These are phyloP conservation scores for Achroia grisella DNA, from an alignment of 1,140 invertebrate species.

Conservation along the genomic window DNA sequence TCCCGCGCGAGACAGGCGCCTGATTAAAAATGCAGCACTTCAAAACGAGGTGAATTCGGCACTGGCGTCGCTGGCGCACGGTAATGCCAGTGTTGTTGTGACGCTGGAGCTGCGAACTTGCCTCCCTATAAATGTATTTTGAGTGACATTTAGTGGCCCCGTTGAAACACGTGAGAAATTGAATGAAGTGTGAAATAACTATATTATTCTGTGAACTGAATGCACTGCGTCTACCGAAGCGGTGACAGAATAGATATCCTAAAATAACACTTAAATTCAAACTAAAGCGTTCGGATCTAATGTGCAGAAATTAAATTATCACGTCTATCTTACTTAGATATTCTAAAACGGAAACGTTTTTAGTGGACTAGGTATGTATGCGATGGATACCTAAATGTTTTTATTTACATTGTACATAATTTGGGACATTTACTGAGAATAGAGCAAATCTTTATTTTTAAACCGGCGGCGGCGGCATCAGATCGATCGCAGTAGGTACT, in stretches of 20 bases:
- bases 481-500: constrained; percentile 33
- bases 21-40: constrained; percentile 70
- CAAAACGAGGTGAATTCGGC: constrained; percentile 60
- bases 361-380: too few relatives aligned
- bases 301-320: too few relatives aligned
- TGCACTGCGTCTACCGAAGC: not conserved
- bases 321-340: too few relatives aligned
- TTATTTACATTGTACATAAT: constrained; percentile 28
- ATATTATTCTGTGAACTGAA: not conserved
- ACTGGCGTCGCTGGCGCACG: constrained; percentile 58
- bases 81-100: constrained; percentile 36
- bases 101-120: constrained; percentile 24
- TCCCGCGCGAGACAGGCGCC: constrained; percentile 64
- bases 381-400: too few relatives aligned
- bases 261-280: not conserved
- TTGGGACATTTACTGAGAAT: constrained; percentile 31
- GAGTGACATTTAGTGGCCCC: not conserved
- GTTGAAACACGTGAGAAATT: too few relatives aligned
- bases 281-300: too few relatives aligned
- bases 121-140: constrained; percentile 4
- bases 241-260: not conserved
- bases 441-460: constrained; percentile 43
- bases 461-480: constrained; percentile 33
- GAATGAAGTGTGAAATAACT: not conserved
- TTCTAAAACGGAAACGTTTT: too few relatives aligned